phyloP scores from a whole-genome alignment of 1,140 invertebrate species.

The Camponotus vicinus region DNA sequence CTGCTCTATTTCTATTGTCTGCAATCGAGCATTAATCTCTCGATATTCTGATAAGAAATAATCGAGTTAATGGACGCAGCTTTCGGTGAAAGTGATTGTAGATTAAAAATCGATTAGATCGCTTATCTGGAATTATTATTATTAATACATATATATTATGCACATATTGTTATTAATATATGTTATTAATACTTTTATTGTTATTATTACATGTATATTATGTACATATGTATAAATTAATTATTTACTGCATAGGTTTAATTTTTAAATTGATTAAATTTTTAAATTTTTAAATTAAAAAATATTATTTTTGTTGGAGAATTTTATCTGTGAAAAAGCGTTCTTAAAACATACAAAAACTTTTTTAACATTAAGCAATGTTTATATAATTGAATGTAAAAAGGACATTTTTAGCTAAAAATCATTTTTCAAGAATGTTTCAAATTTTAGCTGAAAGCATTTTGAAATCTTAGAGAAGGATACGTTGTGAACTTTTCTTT shows the following conservation, averaged over 20 bases:
- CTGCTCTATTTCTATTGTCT: not conserved
- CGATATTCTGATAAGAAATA: not conserved
- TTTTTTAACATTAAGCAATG: not conserved
- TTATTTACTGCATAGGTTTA: not conserved
- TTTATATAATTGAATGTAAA: too few species aligned
- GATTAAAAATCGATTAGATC: slow-evolving; percentile 9
- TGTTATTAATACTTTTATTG: too few species aligned
- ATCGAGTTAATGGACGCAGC: not conserved
- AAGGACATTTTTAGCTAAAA: too few species aligned
- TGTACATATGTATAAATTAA: too few species aligned
- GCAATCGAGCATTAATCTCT: slow-evolving; percentile 22
- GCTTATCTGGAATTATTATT: not conserved
- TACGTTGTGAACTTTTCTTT: not conserved
- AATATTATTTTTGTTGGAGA: not conserved
- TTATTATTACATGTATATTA: too few species aligned
- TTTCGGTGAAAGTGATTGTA: not conserved
- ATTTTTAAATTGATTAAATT: not conserved
- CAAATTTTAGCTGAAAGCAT: too few species aligned
- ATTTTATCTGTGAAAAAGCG: not conserved
- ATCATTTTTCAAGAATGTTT: too few species aligned
- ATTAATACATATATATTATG: not conserved
- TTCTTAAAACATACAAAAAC: not conserved
- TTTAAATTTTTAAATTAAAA: not conserved
- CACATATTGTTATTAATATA: too few species aligned
- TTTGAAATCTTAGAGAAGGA: not conserved